These are phyloP conservation scores for Xestia rhomboidea DNA, from an alignment of 2,888 invertebrate species.

Conservation along the genomic window DNA sequence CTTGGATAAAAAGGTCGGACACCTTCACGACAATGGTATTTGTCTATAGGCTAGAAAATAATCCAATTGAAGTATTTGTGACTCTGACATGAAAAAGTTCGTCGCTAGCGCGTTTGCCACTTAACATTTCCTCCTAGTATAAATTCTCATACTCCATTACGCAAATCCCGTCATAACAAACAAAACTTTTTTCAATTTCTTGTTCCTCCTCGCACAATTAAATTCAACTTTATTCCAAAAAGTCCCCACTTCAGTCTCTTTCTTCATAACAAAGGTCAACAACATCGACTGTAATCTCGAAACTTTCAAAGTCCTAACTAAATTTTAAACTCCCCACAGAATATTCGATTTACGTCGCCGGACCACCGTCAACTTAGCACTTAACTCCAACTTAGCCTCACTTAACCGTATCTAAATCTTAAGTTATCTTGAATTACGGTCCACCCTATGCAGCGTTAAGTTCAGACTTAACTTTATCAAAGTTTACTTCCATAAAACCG, in stretches of 20 bases:
- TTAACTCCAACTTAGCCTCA: conserved; percentile 82
- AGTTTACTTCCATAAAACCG: conserved; percentile 77
- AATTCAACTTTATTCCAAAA: conserved; percentile 43
- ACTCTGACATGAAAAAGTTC: neutral
- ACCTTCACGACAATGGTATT: neutral
- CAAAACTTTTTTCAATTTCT: conserved; percentile 44
- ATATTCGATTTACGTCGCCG: conserved; percentile 69
- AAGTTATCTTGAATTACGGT: conserved; percentile 82
- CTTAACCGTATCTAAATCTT: conserved; percentile 84
- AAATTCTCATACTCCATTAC: conserved; percentile 28
- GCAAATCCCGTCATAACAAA: conserved; percentile 40
- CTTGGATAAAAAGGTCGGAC: neutral
- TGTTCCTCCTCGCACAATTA: conserved; percentile 10
- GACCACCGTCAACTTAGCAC: conserved; percentile 79
- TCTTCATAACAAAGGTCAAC: conserved; percentile 47
- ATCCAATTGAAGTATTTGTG: neutral
- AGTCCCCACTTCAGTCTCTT: too few species aligned
- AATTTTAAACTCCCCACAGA: conserved; percentile 73
- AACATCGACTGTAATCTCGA: conserved; percentile 54
- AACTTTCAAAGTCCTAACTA: conserved; percentile 61
- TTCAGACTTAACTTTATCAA: conserved; percentile 76
- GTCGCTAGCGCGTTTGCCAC: neutral
- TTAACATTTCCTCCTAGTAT: conserved; percentile 2
- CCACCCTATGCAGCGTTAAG: conserved; percentile 81
- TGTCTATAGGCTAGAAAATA: neutral